A percentile compares a stretch with the other conserved stretches of the same genome.
Conservation (phyloP, 2,888 invertebrate species). For the Macaria liturata region DNA sequence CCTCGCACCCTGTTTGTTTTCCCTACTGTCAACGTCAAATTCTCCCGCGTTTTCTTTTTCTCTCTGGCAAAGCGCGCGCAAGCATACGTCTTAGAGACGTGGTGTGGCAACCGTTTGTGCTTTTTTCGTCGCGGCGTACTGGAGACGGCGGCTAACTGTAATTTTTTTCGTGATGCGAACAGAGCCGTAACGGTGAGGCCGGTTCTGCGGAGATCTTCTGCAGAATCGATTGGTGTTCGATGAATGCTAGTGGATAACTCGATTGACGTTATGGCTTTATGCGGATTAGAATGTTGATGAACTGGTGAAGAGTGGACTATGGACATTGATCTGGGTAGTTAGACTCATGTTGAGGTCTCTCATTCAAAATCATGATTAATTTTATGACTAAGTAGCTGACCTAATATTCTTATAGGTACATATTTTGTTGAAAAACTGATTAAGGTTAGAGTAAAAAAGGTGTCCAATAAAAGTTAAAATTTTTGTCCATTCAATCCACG, state of each 20-base stretch:
- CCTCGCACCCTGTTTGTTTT: conserved; percentile 34
- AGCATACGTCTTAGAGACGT: conserved; percentile 70
- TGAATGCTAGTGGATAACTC: conserved; percentile 44
- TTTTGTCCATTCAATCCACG: too few species aligned
- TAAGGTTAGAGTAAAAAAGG: too few species aligned
- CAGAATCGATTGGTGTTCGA: conserved; percentile 45
- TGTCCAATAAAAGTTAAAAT: too few species aligned
- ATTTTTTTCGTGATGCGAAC: conserved; percentile 75
- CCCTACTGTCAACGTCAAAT: conserved; percentile 63
- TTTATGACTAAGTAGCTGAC: too few species aligned
- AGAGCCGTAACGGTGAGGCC: conserved; percentile 69
- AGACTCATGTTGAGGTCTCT: not conserved
- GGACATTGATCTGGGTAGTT: not conserved
- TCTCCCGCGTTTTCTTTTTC: conserved; percentile 58
- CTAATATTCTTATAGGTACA: too few species aligned
- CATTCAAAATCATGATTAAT: too few species aligned
- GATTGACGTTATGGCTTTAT: conserved; percentile 16
- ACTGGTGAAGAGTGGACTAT: not conserved
- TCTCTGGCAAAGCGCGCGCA: conserved; percentile 46
- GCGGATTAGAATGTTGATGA: conserved; percentile 7
- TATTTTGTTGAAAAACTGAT: too few species aligned
- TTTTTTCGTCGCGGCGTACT: conserved; percentile 71
- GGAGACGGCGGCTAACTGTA: conserved; percentile 72
- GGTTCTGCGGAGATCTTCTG: conserved; percentile 63
- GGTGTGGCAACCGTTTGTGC: conserved; percentile 67